Percentiles rank a stretch among this genome's conserved stretches.
These are phyloP conservation scores for Heliconius hortense DNA, from an alignment of 2,888 invertebrate species.

Conservation along the genomic window DNA sequence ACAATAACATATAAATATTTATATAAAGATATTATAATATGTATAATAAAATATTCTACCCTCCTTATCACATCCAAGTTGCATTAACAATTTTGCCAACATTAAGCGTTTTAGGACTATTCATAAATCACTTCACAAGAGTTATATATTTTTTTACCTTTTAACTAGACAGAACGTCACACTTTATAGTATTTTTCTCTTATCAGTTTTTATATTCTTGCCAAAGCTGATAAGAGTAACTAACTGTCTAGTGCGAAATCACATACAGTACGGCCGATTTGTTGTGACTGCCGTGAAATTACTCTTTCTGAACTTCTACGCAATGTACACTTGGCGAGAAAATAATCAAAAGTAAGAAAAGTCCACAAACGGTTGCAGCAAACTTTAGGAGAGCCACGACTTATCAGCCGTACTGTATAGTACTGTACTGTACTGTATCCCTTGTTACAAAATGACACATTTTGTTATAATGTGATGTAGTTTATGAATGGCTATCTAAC, in stretches of 20 bases:
- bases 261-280: not conserved
- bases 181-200: too few species aligned
- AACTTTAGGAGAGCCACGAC: not conserved
- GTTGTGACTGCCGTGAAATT: not conserved
- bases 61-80: constrained; percentile 20
- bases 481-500: not conserved
- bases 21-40: not conserved
- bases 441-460: not conserved
- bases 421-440: not conserved
- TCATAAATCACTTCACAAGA: not conserved
- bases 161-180: too few species aligned
- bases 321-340: not conserved
- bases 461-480: not conserved
- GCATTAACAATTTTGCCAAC: constrained; percentile 11
- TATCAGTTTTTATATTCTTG: not conserved
- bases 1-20: constrained; percentile 21
- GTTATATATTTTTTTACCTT: not conserved
- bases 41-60: constrained; percentile 24
- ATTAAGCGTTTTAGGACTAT: not conserved
- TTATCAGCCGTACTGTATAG: not conserved
- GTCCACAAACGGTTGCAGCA: too few species aligned
- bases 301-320: not conserved
- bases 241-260: not conserved
- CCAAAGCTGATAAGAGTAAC: not conserved
- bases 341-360: not conserved